Conservation (phyloP, 2,797 vertebrate species). For the Avahi laniger region DNA sequence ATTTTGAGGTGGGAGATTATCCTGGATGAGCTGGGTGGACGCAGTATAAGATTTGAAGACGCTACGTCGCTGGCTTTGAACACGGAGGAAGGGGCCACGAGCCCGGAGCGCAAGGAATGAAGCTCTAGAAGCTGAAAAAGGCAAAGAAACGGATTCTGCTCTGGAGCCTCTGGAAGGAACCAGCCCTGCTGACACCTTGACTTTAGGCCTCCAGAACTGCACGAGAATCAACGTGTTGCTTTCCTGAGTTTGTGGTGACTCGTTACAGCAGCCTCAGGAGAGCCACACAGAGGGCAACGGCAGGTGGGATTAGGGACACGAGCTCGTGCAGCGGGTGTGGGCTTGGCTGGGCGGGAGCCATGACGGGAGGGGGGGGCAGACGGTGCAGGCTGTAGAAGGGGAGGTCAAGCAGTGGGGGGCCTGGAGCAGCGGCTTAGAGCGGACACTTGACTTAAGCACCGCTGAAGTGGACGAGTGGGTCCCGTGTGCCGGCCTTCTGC, state of each 20-base stretch:
- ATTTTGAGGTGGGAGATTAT: neutral
- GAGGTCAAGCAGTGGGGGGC: rapidly evolving
- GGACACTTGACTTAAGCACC: neutral
- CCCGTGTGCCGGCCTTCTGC: rapidly evolving
- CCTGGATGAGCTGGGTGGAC: neutral
- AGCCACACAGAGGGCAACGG: rapidly evolving
- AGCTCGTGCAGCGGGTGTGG: too few relatives aligned
- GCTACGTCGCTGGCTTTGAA: neutral
- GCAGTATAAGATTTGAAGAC: neutral
- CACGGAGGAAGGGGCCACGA: neutral
- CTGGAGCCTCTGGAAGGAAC: neutral
- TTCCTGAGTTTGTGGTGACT: neutral
- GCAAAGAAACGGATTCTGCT: neutral
- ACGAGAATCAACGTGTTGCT: neutral
- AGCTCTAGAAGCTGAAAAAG: neutral
- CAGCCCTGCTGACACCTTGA: neutral
- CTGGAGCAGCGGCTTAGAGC: rapidly evolving
- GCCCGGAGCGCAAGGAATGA: neutral
- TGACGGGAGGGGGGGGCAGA: rapidly evolving
- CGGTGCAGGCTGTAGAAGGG: neutral
- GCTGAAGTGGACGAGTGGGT: neutral
- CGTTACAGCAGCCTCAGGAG: neutral
- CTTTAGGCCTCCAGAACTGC: neutral
- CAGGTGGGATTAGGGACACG: neutral
- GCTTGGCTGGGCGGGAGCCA: neutral